Evolutionary conservation across 2,797 vertebrate species (phyloP).

Genomic region (Sphenopsis melanotis): DNA sequence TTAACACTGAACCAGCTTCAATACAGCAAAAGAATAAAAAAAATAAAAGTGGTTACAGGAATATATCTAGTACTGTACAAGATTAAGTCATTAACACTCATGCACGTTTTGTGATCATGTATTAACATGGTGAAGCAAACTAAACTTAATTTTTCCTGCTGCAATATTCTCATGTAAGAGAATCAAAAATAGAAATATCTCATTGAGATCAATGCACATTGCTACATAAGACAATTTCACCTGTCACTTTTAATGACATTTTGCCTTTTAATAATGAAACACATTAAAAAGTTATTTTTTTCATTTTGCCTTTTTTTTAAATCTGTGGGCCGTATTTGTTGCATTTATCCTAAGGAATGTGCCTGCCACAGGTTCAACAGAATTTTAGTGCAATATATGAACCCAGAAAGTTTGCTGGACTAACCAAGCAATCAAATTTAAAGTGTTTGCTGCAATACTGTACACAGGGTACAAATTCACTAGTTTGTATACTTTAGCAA

Average conservation of each 20-base stretch:
- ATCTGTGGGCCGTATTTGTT: slow-evolving; percentile 87
- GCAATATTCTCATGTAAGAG: slow-evolving; percentile 99
- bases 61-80: slow-evolving; percentile 91
- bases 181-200: slow-evolving; percentile 99
- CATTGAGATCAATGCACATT: slow-evolving; percentile 99
- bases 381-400: slow-evolving; percentile 98
- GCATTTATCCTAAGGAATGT: slow-evolving; percentile 95
- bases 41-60: slow-evolving; percentile 93
- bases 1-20: slow-evolving; percentile 83
- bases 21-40: slow-evolving; percentile 82
- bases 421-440: slow-evolving; percentile 77
- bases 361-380: slow-evolving; percentile 90
- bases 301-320: slow-evolving; percentile 3
- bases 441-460: slow-evolving; percentile 80
- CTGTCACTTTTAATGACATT: slow-evolving; percentile 90
- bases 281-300: slow-evolving; percentile 81
- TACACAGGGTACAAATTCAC: slow-evolving; percentile 72
- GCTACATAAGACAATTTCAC: slow-evolving; percentile 98
- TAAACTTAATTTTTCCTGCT: slow-evolving; percentile 88
- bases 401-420: slow-evolving; percentile 90
- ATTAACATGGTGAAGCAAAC: slow-evolving; percentile 97
- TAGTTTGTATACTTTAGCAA: slow-evolving; percentile 69
- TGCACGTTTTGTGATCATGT: slow-evolving; percentile 96
- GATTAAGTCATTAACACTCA: slow-evolving; percentile 92
- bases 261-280: slow-evolving; percentile 85